phyloP scores from a whole-genome alignment of 2,888 invertebrate genomes.

The Drosophila eohydei region DNA sequence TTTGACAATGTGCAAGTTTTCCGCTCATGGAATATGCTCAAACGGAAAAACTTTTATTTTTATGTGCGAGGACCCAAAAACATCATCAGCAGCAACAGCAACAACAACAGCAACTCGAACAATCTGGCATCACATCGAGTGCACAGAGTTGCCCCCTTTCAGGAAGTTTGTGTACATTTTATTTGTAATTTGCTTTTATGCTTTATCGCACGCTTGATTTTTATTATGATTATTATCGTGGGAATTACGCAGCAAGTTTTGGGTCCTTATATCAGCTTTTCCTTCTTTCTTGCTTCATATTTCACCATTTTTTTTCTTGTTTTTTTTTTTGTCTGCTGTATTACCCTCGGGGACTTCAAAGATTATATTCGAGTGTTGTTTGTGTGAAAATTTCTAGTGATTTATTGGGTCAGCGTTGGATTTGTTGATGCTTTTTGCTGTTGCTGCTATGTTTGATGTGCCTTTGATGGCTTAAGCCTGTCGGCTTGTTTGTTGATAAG shows the following conservation, averaged over 20 bases:
- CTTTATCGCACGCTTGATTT: conserved; percentile 78
- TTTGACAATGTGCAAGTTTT: conserved; percentile 67
- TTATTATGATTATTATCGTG: conserved; percentile 78
- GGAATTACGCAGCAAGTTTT: conserved; percentile 68
- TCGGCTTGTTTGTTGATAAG: conserved; percentile 28
- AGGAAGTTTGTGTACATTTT: conserved; percentile 52
- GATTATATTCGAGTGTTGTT: conserved; percentile 34
- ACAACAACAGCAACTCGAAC: conserved; percentile 23
- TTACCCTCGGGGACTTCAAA: conserved; percentile 18
- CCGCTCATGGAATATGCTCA: conserved; percentile 15
- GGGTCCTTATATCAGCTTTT: conserved; percentile 33
- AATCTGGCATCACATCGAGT: conserved; percentile 62
- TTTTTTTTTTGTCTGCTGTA: conserved; percentile 5
- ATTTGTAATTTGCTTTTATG: conserved; percentile 76
- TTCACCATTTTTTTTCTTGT: neutral
- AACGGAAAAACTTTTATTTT: conserved; percentile 57
- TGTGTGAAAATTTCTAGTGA: conserved; percentile 60
- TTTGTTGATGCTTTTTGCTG: conserved; percentile 21
- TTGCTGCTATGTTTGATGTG: conserved; percentile 34
- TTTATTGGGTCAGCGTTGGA: conserved; percentile 64
- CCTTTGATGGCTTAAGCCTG: conserved; percentile 54
- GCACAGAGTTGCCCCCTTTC: conserved; percentile 33
- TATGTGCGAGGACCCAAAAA: conserved; percentile 30
- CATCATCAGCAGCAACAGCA: conserved; percentile 18
- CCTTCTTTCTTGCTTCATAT: neutral